A percentile compares a stretch with the other conserved stretches of the same genome.
Conservation (phyloP, 2,888 invertebrate species). For the Morpho helenor region DNA sequence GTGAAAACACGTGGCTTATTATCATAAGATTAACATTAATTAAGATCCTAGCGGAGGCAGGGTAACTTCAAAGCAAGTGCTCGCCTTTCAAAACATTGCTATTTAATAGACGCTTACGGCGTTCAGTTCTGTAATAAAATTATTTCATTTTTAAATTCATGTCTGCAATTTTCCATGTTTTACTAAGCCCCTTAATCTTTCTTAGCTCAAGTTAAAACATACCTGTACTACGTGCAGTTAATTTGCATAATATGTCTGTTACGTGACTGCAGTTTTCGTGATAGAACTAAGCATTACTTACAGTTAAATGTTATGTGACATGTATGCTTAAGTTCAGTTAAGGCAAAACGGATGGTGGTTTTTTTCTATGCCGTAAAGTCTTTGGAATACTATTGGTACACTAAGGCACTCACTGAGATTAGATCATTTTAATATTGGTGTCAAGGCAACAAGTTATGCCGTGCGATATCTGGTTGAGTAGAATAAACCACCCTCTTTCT, state of each 20-base stretch:
- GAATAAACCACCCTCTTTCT: too few relatives aligned
- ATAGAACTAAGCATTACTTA: constrained; percentile 3
- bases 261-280: constrained; percentile 7
- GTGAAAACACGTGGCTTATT: constrained; percentile 66
- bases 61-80: constrained; percentile 59
- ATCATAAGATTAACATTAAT: constrained; percentile 73
- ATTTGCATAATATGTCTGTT: constrained; percentile 11
- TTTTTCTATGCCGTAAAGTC: too few relatives aligned
- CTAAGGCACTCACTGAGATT: too few relatives aligned
- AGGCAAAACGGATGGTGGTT: too few relatives aligned
- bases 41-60: constrained; percentile 53
- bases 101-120: constrained; percentile 37
- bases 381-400: too few relatives aligned
- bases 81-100: constrained; percentile 59
- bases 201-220: constrained; percentile 12
- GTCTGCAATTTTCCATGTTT: constrained; percentile 15
- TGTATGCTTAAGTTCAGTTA: too few relatives aligned
- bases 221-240: constrained; percentile 10
- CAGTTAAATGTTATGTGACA: background rate
- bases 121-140: constrained; percentile 26
- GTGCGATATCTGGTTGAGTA: too few relatives aligned
- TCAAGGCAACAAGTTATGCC: too few relatives aligned
- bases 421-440: too few relatives aligned
- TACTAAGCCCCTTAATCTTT: constrained; percentile 19
- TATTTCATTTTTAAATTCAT: constrained; percentile 20